Conservation (phyloP, 2,888 invertebrate genomes). For the Drosophila nigritarsus region DNA sequence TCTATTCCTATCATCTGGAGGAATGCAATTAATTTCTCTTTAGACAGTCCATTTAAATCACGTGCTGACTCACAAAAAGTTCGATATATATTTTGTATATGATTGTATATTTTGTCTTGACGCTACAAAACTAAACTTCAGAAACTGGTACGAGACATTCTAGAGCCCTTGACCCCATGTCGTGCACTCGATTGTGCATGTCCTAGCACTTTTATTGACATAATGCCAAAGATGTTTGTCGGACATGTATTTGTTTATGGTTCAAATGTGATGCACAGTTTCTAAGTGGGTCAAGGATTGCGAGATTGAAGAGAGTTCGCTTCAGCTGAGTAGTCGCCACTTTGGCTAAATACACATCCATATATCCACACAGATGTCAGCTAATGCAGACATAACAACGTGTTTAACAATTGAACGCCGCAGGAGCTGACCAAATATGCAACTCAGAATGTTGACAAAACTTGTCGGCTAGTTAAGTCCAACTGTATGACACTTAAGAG, state of each 20-base stretch:
- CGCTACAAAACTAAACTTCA: neutral
- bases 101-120: too few relatives aligned
- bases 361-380: constrained; percentile 3
- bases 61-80: neutral
- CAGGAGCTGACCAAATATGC: constrained; percentile 49
- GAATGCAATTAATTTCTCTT: neutral
- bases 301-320: constrained; percentile 4
- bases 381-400: constrained; percentile 48
- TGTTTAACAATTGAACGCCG: constrained; percentile 44
- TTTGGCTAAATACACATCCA: constrained; percentile 29
- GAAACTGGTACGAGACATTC: neutral
- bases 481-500: constrained; percentile 42
- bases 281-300: constrained; percentile 73
- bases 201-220: constrained; percentile 51
- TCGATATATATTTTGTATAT: neutral
- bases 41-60: neutral
- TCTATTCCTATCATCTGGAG: neutral
- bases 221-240: constrained; percentile 37
- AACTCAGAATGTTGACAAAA: constrained; percentile 11
- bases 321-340: constrained; percentile 29
- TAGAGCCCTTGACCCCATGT: constrained; percentile 41
- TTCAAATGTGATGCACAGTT: constrained; percentile 5
- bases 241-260: constrained; percentile 30
- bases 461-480: constrained; percentile 12
- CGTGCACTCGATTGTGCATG: constrained; percentile 10